Base-by-base conservation (phyloP, 2,888 invertebrate species). In the Amaurobius ferox region DNA sequence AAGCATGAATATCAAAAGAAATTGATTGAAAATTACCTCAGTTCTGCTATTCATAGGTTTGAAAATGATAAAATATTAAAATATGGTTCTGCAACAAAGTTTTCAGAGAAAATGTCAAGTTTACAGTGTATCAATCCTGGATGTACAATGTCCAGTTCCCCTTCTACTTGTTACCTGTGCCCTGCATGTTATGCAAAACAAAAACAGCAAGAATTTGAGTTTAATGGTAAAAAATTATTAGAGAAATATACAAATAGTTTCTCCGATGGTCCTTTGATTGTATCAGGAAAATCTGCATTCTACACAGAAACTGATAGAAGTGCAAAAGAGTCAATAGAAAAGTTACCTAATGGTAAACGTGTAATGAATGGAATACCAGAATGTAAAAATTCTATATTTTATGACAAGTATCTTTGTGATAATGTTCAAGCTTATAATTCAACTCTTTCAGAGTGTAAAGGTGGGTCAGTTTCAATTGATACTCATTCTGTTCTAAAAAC, bases 21-120 rank as follows among this genome's bases (percentile, higher is more conserved):
- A 88, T 95, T 96, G 95, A 94, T 96, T 74, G 94, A 94, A 90
- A 96, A 96, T 91, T 96, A 96, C 90, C 91, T 96, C 48, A 93
- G 94, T 88, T 94, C 94, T 89, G 95, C 96, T n/a, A 89, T 90
- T 35, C 89, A 90, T 68, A 91, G 94, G 88, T 94, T 92, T 89
- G 89, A 92, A 67, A 89, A 89, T 26, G 90, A 91, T 74, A 83
- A 89, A 87, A 89, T 90, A 23, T 78, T 90, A 48, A 90, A 90
- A 79, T 89, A 62, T 89, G 89, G 72, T 89, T 90, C 67, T 90
- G 90, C 39, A 7, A 28, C 29, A 16, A 30, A 28, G 7, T 89
- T n/a, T 11, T 40, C 9, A n/a, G 72, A 44, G 89, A 28, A 89
- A 90, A n/a, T 90, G 23, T 19, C 61, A n/a, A 23, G 19, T 7